Evolutionary conservation across 1,140 invertebrate genomes (phyloP).

Genomic region (Meloidogyne floridensis): DNA sequence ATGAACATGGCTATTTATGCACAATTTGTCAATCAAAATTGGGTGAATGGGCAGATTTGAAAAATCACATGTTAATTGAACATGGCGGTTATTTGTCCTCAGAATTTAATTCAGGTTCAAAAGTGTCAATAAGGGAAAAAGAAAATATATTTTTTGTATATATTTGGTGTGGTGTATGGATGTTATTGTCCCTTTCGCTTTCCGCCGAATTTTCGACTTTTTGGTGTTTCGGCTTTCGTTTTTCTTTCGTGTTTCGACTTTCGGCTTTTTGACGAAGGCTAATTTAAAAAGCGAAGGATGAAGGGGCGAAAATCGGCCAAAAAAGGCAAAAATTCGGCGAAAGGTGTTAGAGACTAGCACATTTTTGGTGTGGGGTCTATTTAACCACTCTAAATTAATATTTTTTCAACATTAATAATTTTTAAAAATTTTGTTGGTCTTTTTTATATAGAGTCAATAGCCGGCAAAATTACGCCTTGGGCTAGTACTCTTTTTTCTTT

Average conservation of each 20-base stretch:
- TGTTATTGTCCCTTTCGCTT: too few relatives aligned
- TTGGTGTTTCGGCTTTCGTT: too few relatives aligned
- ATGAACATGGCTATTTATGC: constrained; percentile 65
- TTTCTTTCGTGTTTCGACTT: too few relatives aligned
- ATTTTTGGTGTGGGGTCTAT: too few relatives aligned
- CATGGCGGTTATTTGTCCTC: constrained; percentile 63
- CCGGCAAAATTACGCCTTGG: constrained; percentile 2
- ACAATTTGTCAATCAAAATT: constrained; percentile 60
- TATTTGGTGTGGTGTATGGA: too few relatives aligned
- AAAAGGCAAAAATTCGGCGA: too few relatives aligned
- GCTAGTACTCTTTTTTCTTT: constrained; percentile 2
- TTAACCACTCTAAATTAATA: not conserved
- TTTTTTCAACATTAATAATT: not conserved
- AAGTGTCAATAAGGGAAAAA: not conserved
- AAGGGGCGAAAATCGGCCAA: too few relatives aligned
- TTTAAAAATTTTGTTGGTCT: constrained; percentile 6
- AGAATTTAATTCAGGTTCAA: constrained; percentile 55
- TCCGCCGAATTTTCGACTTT: too few relatives aligned
- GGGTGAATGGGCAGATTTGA: constrained; percentile 62
- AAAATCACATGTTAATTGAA: constrained; percentile 61
- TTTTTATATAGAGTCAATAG: constrained; percentile 5
- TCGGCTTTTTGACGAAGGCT: too few relatives aligned
- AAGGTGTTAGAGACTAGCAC: too few relatives aligned
- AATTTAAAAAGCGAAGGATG: too few relatives aligned
- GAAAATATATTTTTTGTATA: too few relatives aligned